phyloP scores from a whole-genome alignment of 2,113 vertebrate genomes.

The Cygnus atratus region DNA sequence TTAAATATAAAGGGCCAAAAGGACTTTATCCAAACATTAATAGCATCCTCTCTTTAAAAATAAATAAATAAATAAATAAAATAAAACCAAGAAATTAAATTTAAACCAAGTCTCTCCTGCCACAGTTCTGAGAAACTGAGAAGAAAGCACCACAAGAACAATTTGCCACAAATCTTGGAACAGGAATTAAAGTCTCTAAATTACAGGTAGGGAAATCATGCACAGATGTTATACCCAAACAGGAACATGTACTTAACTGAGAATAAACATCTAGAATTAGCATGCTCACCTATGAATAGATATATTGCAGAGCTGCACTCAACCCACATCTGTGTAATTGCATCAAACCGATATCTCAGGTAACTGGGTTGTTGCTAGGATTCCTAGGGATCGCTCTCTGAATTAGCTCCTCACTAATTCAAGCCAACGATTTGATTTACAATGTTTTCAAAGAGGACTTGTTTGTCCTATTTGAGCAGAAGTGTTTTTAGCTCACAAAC shows the following conservation, averaged over 20 bases:
- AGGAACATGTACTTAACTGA: neutral
- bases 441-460: neutral
- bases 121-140: neutral
- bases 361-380: slow-evolving; percentile 18
- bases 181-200: neutral
- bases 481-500: neutral
- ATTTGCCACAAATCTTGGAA: neutral
- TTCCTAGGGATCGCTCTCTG: neutral
- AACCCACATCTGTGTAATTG: neutral
- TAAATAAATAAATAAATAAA: neutral
- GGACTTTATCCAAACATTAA: neutral
- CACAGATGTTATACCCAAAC: slow-evolving; percentile 6
- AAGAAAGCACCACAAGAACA: neutral
- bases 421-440: neutral
- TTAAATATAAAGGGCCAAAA: neutral
- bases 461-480: neutral
- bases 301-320: neutral
- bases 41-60: neutral
- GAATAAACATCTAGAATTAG: slow-evolving; percentile 39
- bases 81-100: neutral
- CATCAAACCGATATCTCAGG: neutral
- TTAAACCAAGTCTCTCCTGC: neutral
- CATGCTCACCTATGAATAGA: neutral
- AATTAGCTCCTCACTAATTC: neutral
- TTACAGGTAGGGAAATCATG: neutral